Conservation (phyloP, 2,797 vertebrate genomes). For the Austrolebias charrua region DNA sequence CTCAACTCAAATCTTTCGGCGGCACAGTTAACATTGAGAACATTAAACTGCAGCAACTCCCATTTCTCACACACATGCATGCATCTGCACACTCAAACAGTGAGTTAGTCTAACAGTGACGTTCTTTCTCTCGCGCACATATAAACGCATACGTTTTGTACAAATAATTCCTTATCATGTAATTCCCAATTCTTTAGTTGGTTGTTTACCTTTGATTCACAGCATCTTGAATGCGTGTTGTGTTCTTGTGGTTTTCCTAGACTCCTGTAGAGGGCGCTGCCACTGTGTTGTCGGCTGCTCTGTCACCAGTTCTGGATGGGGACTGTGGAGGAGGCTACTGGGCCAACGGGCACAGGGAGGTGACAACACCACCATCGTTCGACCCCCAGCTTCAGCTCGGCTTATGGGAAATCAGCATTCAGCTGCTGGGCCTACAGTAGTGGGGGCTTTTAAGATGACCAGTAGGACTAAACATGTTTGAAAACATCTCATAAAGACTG, state of each 20-base stretch:
- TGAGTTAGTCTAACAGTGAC: constrained; percentile 41
- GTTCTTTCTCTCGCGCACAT: not conserved
- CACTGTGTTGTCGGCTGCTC: constrained; percentile 79
- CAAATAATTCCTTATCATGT: constrained; percentile 11
- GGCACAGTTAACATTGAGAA: constrained; percentile 56
- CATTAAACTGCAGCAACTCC: constrained; percentile 52
- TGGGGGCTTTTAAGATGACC: constrained; percentile 20
- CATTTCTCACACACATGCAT: constrained; percentile 10
- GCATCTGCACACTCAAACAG: constrained; percentile 7
- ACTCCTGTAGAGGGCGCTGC: constrained; percentile 84
- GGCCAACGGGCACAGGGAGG: constrained; percentile 77
- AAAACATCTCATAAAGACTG: constrained; percentile 39
- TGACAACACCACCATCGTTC: constrained; percentile 73
- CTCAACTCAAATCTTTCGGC: constrained; percentile 51
- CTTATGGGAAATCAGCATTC: constrained; percentile 85
- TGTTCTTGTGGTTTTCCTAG: constrained; percentile 63
- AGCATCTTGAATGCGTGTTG: not conserved
- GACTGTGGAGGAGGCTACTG: constrained; percentile 81
- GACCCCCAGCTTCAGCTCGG: constrained; percentile 78
- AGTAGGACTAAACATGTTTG: constrained; percentile 28
- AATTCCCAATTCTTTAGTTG: constrained; percentile 20
- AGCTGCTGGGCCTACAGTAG: constrained; percentile 69
- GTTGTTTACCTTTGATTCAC: constrained; percentile 11
- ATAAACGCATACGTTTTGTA: constrained; percentile 15
- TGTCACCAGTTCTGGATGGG: constrained; percentile 81